Conservation (phyloP, 2,113 vertebrate species). For the Nothocercus nigrocapillus region DNA sequence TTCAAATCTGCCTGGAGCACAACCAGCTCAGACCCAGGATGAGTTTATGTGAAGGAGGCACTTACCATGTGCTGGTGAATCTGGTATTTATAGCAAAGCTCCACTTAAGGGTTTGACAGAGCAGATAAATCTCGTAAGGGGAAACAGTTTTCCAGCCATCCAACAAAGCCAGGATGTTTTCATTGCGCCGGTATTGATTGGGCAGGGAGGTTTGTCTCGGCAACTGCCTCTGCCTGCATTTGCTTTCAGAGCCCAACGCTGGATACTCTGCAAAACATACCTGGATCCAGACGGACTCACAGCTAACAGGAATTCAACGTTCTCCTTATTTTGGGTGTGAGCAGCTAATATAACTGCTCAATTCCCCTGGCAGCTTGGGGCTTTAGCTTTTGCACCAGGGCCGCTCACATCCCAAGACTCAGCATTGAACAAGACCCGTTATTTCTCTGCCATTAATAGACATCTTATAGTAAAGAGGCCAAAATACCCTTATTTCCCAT, state of each 20-base stretch:
- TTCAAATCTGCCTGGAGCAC: background rate
- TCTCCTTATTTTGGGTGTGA: rapidly evolving
- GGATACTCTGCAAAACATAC: no score
- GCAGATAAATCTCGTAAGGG: background rate
- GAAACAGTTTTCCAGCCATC: background rate
- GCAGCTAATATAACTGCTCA: rapidly evolving
- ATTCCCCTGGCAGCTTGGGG: rapidly evolving
- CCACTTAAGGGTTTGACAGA: background rate
- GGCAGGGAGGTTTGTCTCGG: background rate
- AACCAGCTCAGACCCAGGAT: background rate
- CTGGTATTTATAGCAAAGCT: constrained; percentile 30
- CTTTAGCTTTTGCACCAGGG: no score
- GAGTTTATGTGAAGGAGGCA: background rate
- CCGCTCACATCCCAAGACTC: background rate
- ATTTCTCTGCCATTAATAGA: background rate
- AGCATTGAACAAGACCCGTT: rapidly evolving
- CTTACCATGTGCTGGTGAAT: background rate
- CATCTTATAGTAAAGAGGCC: background rate
- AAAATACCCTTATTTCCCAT: rapidly evolving
- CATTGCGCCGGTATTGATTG: background rate
- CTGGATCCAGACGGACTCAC: background rate
- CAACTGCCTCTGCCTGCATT: background rate
- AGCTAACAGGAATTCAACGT: rapidly evolving
- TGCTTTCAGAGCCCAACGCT: background rate
- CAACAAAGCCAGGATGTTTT: background rate